Evolutionary conservation across 2,888 invertebrate species (phyloP), one percentile per base, ranked within the genome.

Genomic region (Boloria selene): DNA sequence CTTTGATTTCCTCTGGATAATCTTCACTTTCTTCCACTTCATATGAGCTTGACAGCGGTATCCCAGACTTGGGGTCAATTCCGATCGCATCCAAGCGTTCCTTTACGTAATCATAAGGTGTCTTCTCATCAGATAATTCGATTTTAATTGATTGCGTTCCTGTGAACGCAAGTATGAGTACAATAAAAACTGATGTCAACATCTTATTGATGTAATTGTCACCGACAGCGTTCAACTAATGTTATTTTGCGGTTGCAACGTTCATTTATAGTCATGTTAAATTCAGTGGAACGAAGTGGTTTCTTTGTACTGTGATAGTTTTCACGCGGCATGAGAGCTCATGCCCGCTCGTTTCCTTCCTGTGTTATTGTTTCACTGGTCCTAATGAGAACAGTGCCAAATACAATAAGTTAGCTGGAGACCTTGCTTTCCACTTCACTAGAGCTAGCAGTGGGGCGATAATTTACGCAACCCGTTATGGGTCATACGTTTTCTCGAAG

Each of bases 1-100:
- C 89, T 75, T 88, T 83, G 4, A 88, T 77, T 22, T 84, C 79
- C 67, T 91, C 92, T 14, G 94, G 93, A 75, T 93, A 94, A 76
- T 94, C 94, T 68, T 87, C 92, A 79, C 93, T 93, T 83, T 94
- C 93, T 79, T 93, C 93, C 49, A 94, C 93, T 83, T 93, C 93
- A 74, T 94, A 94, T 47, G 93, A 93, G 64, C 83, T 88, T 1
- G 93, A 88, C 49, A 90, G 64, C 26, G 90, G 90, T 69, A 90
- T 58, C 75, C 91, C 92, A 68, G 83, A 76, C 68, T 75, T 83
- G 10, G 74, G 69, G 65, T 92, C 88, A 18, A 80, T 79, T 13
- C 82, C 79, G 31, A 91, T 79, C 14, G 84, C 73, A 68, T 90
- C 87, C 73, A 92, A 77, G 3, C 85, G 82, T 69, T 88, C 88